phyloP scores from a whole-genome alignment of 2,888 invertebrate genomes.

The Noctua janthe region DNA sequence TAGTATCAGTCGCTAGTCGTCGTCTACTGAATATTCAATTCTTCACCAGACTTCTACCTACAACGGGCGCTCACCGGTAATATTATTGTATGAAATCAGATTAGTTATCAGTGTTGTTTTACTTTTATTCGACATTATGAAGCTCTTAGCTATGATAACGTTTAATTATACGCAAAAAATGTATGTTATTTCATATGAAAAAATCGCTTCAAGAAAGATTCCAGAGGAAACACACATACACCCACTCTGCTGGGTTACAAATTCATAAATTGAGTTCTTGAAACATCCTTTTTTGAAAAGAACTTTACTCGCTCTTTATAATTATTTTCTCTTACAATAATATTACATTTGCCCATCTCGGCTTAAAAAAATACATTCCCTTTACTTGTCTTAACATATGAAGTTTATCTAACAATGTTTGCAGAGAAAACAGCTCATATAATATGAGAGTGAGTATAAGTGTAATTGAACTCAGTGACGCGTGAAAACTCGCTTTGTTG shows the following conservation, averaged over 20 bases:
- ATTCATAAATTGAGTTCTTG: constrained; percentile 6
- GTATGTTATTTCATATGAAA: neutral
- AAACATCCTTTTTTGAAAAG: neutral
- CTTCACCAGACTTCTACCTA: constrained; percentile 5
- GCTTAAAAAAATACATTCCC: constrained; percentile 26
- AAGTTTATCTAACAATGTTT: constrained; percentile 20
- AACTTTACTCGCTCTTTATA: neutral
- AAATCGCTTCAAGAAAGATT: neutral
- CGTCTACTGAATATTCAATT: neutral
- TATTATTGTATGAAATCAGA: neutral
- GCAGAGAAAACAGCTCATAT: constrained; percentile 11
- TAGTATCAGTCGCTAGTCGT: neutral
- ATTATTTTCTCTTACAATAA: constrained; percentile 28
- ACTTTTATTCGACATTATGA: neutral
- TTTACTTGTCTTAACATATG: neutral
- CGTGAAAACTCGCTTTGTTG: constrained; percentile 14
- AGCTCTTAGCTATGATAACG: neutral
- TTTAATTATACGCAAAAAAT: neutral
- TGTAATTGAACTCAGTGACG: constrained; percentile 21
- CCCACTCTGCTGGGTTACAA: neutral
- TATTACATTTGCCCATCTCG: neutral
- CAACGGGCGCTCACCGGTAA: constrained; percentile 9
- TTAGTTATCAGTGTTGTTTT: neutral
- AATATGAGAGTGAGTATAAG: neutral
- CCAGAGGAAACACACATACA: neutral